Evolutionary conservation across 2,797 vertebrate genomes (phyloP).

Genomic region (Falco columbarius): DNA sequence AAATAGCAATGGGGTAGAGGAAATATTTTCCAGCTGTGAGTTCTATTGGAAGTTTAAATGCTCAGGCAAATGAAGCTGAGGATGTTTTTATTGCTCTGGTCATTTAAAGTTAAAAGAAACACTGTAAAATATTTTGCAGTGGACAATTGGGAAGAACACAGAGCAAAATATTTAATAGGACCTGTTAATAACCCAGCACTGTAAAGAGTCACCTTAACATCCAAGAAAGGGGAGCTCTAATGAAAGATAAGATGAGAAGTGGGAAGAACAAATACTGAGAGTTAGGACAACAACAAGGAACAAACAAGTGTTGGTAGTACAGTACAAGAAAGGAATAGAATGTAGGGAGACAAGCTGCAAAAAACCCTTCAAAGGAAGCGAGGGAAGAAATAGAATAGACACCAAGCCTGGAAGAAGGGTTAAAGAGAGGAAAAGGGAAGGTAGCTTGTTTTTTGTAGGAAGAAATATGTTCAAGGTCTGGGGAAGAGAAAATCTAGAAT

Average conservation of each 20-base stretch:
- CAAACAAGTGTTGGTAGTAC: not conserved
- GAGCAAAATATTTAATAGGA: not conserved
- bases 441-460: not conserved
- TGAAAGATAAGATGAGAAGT: not conserved
- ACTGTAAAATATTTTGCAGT: not conserved
- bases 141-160: not conserved
- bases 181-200: not conserved
- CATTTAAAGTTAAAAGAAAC: not conserved
- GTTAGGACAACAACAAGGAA: not conserved
- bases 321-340: not conserved
- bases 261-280: not conserved
- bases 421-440: not conserved
- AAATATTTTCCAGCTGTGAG: not conserved
- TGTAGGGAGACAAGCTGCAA: not conserved
- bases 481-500: not conserved
- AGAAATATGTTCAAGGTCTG: not conserved
- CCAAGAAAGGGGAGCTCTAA: not conserved
- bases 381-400: not conserved
- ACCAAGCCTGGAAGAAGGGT: not conserved
- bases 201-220: not conserved
- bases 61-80: not conserved
- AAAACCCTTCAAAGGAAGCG: not conserved
- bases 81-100: not conserved
- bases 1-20: not conserved
- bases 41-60: not conserved